Conservation (phyloP, 2,888 invertebrate species). For the Axea sp. region DNA sequence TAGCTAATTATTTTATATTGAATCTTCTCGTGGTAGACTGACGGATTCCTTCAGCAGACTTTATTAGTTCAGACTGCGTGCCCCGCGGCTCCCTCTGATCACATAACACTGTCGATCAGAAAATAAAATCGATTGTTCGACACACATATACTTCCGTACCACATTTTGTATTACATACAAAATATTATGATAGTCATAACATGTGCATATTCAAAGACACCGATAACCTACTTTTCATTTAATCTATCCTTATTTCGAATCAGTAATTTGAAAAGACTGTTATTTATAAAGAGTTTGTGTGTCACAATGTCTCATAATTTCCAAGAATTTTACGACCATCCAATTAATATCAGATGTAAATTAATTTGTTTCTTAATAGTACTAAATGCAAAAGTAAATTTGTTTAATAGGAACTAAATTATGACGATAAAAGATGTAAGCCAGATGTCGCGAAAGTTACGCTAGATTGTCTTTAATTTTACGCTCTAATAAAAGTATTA, state of each 20-base stretch:
- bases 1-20: slow-evolving; percentile 69
- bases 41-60: slow-evolving; percentile 14
- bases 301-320: slow-evolving; percentile 40
- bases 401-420: too few relatives aligned
- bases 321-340: too few relatives aligned
- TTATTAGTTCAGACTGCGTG: slow-evolving; percentile 1
- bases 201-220: slow-evolving; percentile 27
- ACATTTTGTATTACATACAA: slow-evolving; percentile 11
- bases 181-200: slow-evolving; percentile 33
- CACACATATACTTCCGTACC: slow-evolving; percentile 31
- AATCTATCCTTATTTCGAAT: slow-evolving; percentile 43
- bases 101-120: slow-evolving; percentile 7
- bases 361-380: too few relatives aligned
- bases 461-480: too few relatives aligned
- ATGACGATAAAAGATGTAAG: too few relatives aligned
- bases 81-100: not conserved
- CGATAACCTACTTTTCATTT: slow-evolving; percentile 43
- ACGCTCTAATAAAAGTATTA: too few relatives aligned
- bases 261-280: slow-evolving; percentile 38
- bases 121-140: slow-evolving; percentile 23
- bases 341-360: too few relatives aligned
- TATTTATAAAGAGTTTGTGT: slow-evolving; percentile 34
- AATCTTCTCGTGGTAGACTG: slow-evolving; percentile 57
- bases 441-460: too few relatives aligned
- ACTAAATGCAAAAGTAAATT: too few relatives aligned